Conservation (phyloP, 2,113 vertebrate genomes). For the Corydoras maculifer region DNA sequence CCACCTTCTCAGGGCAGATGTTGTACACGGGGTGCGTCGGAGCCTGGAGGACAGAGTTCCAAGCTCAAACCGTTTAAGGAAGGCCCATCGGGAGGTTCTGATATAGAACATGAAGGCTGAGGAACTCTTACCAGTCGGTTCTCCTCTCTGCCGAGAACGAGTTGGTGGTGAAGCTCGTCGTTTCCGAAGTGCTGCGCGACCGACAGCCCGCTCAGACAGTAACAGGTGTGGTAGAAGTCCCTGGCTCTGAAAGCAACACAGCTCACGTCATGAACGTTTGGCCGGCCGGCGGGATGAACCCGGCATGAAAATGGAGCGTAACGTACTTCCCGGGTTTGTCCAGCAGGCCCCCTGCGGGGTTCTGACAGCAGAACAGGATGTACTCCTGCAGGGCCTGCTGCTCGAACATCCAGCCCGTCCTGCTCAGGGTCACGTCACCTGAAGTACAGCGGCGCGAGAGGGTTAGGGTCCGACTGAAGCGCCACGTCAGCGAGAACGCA, state of each 20-base stretch:
- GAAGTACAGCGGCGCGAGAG: slow-evolving; percentile 10
- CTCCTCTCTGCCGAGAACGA: slow-evolving; percentile 76
- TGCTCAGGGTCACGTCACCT: slow-evolving; percentile 82
- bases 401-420: slow-evolving; percentile 89
- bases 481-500: too few species aligned
- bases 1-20: slow-evolving; percentile 86
- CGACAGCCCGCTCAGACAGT: slow-evolving; percentile 91
- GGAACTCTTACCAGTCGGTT: slow-evolving; percentile 81
- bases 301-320: not conserved
- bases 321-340: slow-evolving; percentile 98
- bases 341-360: slow-evolving; percentile 82
- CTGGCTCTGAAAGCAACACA: slow-evolving; percentile 69
- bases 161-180: slow-evolving; percentile 74
- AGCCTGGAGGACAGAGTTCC: slow-evolving; percentile 61
- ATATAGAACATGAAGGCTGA: not conserved
- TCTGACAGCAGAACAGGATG: slow-evolving; percentile 95
- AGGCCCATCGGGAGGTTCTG: not conserved
- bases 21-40: slow-evolving; percentile 94
- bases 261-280: not conserved
- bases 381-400: slow-evolving; percentile 93
- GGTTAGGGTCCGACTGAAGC: too few species aligned
- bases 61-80: not conserved
- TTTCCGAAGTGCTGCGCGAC: slow-evolving; percentile 93
- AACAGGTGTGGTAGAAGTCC: slow-evolving; percentile 98
- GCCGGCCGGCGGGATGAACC: not conserved